phyloP scores from a whole-genome alignment of 2,113 vertebrate species.

The Pituophis catenifer region DNA sequence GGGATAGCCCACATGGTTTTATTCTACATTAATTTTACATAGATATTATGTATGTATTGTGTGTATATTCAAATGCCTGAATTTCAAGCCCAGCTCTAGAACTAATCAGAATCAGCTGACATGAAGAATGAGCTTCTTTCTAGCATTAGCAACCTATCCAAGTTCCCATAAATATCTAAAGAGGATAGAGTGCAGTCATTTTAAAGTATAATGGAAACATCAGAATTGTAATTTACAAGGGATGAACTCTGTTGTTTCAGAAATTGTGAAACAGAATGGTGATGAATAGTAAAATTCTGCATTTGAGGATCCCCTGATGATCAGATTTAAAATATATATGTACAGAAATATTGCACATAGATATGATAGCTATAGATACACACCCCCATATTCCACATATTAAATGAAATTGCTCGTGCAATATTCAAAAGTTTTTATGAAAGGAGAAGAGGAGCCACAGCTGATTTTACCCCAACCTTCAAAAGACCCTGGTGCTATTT shows the following conservation, averaged over 20 bases:
- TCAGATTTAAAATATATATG: neutral
- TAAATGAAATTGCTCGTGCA: neutral
- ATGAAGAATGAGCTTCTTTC: conserved; percentile 10
- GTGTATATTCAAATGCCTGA: neutral
- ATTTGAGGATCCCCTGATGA: conserved; percentile 22
- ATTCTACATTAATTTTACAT: conserved; percentile 8
- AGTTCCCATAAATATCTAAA: conserved; percentile 51
- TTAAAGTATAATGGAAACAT: conserved; percentile 64
- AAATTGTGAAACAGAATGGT: conserved; percentile 61
- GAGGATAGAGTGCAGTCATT: conserved; percentile 40
- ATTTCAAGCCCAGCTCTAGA: conserved; percentile 4
- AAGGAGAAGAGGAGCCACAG: conserved; percentile 11
- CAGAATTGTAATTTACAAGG: conserved; percentile 53
- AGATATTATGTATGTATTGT: neutral
- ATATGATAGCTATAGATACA: neutral
- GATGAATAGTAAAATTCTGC: conserved; percentile 49
- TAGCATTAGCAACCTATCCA: conserved; percentile 13
- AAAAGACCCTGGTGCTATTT: conserved; percentile 44
- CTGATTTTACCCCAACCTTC: neutral
- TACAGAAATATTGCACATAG: conserved; percentile 35
- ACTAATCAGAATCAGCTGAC: conserved; percentile 22
- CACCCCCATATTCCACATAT: conserved; percentile 24
- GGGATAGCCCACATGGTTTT: neutral
- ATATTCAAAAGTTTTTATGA: conserved; percentile 37
- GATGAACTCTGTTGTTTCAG: conserved; percentile 51